Evolutionary conservation across 2,888 invertebrate genomes (phyloP).

Genomic region (Amblyteles armatorius): DNA sequence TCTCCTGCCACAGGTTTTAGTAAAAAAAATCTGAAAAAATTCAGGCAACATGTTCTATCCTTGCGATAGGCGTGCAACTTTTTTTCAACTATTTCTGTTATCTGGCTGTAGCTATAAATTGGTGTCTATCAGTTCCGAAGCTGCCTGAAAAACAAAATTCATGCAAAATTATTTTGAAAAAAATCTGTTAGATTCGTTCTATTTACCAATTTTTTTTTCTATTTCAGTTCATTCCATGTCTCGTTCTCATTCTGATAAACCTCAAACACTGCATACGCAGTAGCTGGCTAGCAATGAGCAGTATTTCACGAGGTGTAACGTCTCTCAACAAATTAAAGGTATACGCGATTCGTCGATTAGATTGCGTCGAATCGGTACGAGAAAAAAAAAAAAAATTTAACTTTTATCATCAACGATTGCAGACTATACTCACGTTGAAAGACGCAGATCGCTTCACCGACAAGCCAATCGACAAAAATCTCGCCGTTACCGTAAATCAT

Average conservation of each 20-base stretch:
- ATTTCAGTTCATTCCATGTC: slow-evolving; percentile 73
- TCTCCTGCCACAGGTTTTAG: background rate
- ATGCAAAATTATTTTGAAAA: background rate
- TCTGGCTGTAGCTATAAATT: background rate
- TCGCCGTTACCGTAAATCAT: slow-evolving; percentile 84
- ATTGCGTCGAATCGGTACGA: background rate
- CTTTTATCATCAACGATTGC: slow-evolving; percentile 36
- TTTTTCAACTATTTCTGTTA: background rate
- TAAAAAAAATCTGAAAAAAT: background rate
- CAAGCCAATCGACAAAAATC: slow-evolving; percentile 83
- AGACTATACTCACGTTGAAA: slow-evolving; percentile 83
- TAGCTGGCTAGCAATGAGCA: slow-evolving; percentile 76
- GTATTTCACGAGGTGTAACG: slow-evolving; percentile 75
- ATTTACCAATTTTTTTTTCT: slow-evolving; percentile 1
- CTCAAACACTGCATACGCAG: slow-evolving; percentile 74
- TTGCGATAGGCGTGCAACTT: background rate
- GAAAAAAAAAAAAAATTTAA: too few relatives aligned
- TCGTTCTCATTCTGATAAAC: slow-evolving; percentile 74
- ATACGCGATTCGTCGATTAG: slow-evolving; percentile 13
- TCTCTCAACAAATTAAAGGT: slow-evolving; percentile 78
- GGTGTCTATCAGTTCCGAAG: background rate
- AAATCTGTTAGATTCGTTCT: background rate
- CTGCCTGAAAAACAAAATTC: background rate
- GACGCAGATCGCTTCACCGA: slow-evolving; percentile 84
- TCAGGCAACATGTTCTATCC: background rate